Evolutionary conservation across 23 tunicate species (phyloP).

Genomic region (Aplidium turbinatum): DNA sequence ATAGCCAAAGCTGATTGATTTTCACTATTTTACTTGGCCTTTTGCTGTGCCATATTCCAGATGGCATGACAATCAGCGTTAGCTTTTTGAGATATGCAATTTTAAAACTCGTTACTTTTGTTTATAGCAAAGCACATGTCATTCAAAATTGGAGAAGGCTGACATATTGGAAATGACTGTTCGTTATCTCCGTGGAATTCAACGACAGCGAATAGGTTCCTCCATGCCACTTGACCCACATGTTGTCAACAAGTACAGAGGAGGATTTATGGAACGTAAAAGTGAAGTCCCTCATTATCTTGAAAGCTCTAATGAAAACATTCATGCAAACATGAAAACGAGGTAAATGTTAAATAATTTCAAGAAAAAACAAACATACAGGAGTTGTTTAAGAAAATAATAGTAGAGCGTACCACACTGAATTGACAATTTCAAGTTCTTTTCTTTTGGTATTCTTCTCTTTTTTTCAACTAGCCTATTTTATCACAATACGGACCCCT

Average conservation of each 20-base stretch:
- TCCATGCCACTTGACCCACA: slow-evolving; percentile 65
- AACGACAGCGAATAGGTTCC: slow-evolving; percentile 71
- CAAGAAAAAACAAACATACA: too few relatives aligned
- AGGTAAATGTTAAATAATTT: too few relatives aligned
- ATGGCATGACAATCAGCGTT: too few relatives aligned
- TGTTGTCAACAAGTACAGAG: slow-evolving; percentile 50
- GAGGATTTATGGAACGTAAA: slow-evolving; percentile 68
- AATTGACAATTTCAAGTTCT: not conserved
- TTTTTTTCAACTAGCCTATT: not conserved
- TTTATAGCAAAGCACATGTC: slow-evolving; percentile 84
- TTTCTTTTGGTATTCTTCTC: not conserved
- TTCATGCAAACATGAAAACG: slow-evolving; percentile 77
- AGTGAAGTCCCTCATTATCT: slow-evolving; percentile 67
- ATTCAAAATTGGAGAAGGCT: slow-evolving; percentile 98
- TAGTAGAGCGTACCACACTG: too few relatives aligned
- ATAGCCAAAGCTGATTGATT: too few relatives aligned
- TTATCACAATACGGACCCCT: too few relatives aligned
- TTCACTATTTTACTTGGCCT: too few relatives aligned
- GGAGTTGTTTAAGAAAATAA: not conserved
- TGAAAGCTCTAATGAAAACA: slow-evolving; percentile 45
- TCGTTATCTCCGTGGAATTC: slow-evolving; percentile 79
- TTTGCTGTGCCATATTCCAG: too few relatives aligned
- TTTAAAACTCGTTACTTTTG: too few relatives aligned
- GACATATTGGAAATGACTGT: slow-evolving; percentile 99
- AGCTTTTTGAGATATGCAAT: too few relatives aligned